Percentiles rank a stretch among this genome's conserved stretches.
Conservation (phyloP, 2,113 vertebrate genomes). For the Charina bottae region DNA sequence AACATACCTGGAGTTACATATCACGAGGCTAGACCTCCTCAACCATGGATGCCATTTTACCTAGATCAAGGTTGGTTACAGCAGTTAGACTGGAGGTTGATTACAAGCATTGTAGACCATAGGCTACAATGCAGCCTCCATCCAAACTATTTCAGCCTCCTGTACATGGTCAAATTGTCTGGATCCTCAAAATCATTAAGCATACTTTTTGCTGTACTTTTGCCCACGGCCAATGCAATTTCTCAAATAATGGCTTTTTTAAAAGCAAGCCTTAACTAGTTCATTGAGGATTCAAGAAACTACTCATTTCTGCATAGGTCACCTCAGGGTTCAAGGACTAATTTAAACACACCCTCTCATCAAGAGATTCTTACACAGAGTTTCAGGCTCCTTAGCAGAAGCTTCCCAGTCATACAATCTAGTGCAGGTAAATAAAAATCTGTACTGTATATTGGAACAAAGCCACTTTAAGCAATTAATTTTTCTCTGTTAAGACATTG, state of each 20-base stretch:
- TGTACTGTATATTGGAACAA: not conserved
- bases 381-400: not conserved
- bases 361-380: not conserved
- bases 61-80: not conserved
- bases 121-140: not conserved
- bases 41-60: not conserved
- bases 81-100: not conserved
- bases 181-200: not conserved
- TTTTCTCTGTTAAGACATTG: not conserved
- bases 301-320: not conserved
- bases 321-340: not conserved
- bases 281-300: not conserved
- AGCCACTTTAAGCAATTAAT: not conserved
- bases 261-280: not conserved
- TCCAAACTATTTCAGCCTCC: not conserved
- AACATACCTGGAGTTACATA: not conserved
- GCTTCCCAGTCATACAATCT: not conserved
- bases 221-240: not conserved
- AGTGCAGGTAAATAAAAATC: not conserved
- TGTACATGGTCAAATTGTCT: not conserved
- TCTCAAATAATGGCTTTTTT: not conserved
- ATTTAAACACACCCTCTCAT: not conserved
- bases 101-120: not conserved
- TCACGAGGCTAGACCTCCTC: not conserved
- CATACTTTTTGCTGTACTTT: not conserved